phyloP scores from a whole-genome alignment of 2,888 invertebrate species.

The Apamea anceps region DNA sequence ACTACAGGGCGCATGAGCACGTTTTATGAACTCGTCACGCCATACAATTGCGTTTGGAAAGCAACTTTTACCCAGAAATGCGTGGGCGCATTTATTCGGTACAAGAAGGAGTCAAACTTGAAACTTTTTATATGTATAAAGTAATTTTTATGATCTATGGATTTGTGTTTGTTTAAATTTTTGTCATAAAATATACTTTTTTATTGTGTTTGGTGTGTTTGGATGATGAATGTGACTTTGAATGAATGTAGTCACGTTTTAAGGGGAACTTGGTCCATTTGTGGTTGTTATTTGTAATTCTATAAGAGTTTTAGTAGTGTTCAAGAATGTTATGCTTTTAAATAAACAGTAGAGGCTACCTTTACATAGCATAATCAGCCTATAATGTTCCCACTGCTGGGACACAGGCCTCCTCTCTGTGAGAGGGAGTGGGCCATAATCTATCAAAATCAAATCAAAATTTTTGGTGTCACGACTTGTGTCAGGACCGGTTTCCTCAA shows the following conservation, averaged over 20 bases:
- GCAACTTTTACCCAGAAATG: constrained; percentile 82
- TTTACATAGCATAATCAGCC: neutral
- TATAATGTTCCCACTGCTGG: neutral
- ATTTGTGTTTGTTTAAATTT: constrained; percentile 73
- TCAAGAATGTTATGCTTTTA: neutral
- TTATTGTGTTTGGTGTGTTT: constrained; percentile 54
- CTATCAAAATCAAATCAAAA: no score
- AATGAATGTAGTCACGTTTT: constrained; percentile 34
- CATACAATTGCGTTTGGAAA: constrained; percentile 84
- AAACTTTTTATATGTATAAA: constrained; percentile 73
- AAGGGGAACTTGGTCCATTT: constrained; percentile 30
- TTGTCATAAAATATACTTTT: constrained; percentile 60
- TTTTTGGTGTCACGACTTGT: neutral
- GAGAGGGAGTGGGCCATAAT: neutral
- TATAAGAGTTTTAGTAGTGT: neutral
- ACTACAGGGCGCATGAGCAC: constrained; percentile 50
- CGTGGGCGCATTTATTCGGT: constrained; percentile 84
- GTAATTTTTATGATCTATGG: constrained; percentile 81
- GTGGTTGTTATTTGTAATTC: constrained; percentile 29
- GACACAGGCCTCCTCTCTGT: neutral
- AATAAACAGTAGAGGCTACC: neutral
- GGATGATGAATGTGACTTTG: constrained; percentile 61
- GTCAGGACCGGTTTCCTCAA: neutral
- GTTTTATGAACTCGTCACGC: constrained; percentile 80
- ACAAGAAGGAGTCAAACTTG: constrained; percentile 75